Evolutionary conservation across 2,113 vertebrate species (phyloP).

Genomic region (Typhlomys cinereus): DNA sequence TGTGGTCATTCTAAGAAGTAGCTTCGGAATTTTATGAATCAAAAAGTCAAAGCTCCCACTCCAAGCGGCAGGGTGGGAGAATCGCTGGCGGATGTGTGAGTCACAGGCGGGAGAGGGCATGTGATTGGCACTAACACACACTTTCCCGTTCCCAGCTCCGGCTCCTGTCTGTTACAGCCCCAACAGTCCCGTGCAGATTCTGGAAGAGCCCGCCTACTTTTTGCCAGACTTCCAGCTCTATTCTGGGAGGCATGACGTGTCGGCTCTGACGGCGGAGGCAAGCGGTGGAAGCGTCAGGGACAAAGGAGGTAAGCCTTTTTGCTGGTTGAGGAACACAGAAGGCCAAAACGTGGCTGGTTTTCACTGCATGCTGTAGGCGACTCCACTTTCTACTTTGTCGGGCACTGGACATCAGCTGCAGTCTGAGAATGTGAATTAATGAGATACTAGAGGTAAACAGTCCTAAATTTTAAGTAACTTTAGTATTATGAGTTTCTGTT

Average conservation of each 20-base stretch:
- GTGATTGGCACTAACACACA: neutral
- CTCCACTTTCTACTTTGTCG: neutral
- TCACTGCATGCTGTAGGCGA: neutral
- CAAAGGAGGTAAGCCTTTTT: slow-evolving; percentile 81
- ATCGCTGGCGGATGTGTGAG: neutral
- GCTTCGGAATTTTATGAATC: slow-evolving; percentile 72
- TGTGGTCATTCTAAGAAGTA: slow-evolving; percentile 38
- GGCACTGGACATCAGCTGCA: neutral
- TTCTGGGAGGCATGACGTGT: slow-evolving; percentile 81
- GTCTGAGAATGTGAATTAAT: neutral
- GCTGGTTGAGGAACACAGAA: neutral
- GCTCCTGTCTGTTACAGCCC: slow-evolving; percentile 81
- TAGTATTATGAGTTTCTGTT: neutral
- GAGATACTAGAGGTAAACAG: neutral
- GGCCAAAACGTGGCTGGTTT: neutral
- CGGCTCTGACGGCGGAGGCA: slow-evolving; percentile 77
- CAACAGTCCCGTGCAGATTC: slow-evolving; percentile 77
- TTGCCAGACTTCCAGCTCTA: slow-evolving; percentile 83
- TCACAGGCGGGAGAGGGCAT: neutral
- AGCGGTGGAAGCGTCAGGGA: slow-evolving; percentile 78
- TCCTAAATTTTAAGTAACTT: neutral
- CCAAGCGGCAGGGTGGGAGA: neutral
- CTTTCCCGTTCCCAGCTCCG: slow-evolving; percentile 78
- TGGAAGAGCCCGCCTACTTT: slow-evolving; percentile 83
- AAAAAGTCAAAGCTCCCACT: neutral